phyloP scores from a whole-genome alignment of 2,797 vertebrate genomes.

The Euthynnus affinis region DNA sequence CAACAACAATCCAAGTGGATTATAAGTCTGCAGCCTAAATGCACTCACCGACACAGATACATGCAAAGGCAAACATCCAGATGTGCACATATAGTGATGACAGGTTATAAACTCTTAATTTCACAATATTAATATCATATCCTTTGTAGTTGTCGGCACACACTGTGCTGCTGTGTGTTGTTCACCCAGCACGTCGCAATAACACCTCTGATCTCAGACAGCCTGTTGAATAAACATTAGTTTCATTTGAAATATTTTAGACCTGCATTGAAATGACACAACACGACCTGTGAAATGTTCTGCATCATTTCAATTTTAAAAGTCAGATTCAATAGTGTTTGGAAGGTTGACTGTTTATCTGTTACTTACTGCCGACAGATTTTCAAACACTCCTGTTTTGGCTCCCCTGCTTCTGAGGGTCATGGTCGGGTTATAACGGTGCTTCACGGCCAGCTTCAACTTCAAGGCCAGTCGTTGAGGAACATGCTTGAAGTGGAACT shows the following conservation, averaged over 20 bases:
- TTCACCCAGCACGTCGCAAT: not conserved
- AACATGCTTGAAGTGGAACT: not conserved
- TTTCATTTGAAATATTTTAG: constrained; percentile 16
- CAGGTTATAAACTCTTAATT: not conserved
- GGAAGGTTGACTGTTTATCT: not conserved
- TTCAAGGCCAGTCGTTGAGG: constrained; percentile 1
- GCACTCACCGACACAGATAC: not conserved
- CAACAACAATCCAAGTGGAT: not conserved
- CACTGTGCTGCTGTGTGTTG: not conserved
- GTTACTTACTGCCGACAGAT: constrained; percentile 1
- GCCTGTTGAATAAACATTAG: constrained; percentile 31
- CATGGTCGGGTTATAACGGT: not conserved
- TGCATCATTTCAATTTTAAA: constrained; percentile 16
- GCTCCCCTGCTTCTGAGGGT: not conserved
- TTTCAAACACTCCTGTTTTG: constrained; percentile 23
- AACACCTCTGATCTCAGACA: constrained; percentile 8
- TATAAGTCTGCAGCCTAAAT: not conserved
- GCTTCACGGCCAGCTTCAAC: too few species aligned
- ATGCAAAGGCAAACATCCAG: not conserved
- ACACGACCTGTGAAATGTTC: constrained; percentile 13
- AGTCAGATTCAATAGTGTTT: constrained; percentile 9
- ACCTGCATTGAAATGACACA: not conserved
- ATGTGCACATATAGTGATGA: not conserved
- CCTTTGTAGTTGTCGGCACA: not conserved
- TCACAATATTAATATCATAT: not conserved